Base-by-base conservation (phyloP, 2,888 invertebrate genomes). In the Drosophila monieri region DNA sequence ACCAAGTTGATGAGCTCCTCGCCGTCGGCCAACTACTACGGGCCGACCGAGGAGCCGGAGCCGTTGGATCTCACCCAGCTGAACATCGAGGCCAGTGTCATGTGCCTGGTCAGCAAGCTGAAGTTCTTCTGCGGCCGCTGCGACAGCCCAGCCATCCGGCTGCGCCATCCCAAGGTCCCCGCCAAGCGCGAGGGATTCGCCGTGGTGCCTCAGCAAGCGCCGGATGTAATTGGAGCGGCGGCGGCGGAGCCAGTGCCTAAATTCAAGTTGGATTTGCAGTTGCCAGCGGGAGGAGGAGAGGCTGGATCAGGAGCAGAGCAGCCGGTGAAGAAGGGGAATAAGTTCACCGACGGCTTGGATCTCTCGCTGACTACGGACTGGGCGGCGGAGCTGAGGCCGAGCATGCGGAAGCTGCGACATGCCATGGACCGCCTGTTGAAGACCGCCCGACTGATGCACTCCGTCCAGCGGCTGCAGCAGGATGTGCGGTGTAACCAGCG, bases 71-170 rank as follows among this genome's bases (percentile, higher is more conserved):
- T 97, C 66, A 97, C 96, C 0, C 95, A 96, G 81, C 91, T 97
- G 39, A 97, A 97, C 89, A 96, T 96, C 55, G 96, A 97, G 91
- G 97, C 97, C 0, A 96, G 96, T 85, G 95, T 97, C 6, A 96
- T 97, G 94, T 97, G 96, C 90, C 92, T 97, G 71, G 95, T 96
- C 23, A 95, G 96, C 78, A 96, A 96, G 92, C 95, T 92, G 0
- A 96, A 96, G 88, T 95, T 95, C 90, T 92, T 97, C 4, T 95
- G 95, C 88, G 95, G 95, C 1, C 92, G 95, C 44, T 95, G 95
- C 83, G 94, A 95, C 15, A 95, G 95, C 86, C 95, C 95, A 3
- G 95, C 95, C 4, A 94, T 95, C 9, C 92, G 95, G 56, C 84
- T 95, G 48, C 92, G 95, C 21, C 94, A 93, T 76, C 94, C 92